Percentiles rank a stretch among this genome's conserved stretches.
Evolutionary conservation across 2,113 vertebrate genomes (phyloP).

Genomic region (Callipepla californica): DNA sequence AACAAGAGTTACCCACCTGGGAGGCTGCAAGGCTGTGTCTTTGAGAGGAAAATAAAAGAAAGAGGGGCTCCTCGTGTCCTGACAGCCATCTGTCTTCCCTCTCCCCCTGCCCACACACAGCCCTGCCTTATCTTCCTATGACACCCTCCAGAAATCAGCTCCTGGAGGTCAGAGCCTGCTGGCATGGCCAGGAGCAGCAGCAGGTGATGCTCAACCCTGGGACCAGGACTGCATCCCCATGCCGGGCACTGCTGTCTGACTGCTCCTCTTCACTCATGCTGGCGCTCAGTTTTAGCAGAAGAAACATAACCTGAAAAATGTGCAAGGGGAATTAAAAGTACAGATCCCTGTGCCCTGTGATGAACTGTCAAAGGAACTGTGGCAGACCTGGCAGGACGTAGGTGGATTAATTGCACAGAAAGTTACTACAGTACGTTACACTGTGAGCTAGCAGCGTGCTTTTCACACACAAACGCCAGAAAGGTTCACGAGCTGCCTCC

Average conservation of each 20-base stretch:
- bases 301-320: neutral
- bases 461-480: neutral
- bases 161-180: neutral
- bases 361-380: neutral
- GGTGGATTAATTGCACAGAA: conserved; percentile 51
- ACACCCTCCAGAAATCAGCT: neutral
- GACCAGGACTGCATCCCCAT: neutral
- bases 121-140: neutral
- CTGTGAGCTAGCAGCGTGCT: neutral
- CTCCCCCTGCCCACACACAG: conserved; percentile 6
- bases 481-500: neutral
- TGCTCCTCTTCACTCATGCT: neutral
- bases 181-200: neutral
- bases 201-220: neutral
- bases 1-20: conserved; percentile 58
- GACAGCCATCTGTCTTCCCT: conserved; percentile 23
- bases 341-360: neutral
- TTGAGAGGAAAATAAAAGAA: neutral
- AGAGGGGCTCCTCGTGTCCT: neutral
- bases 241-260: neutral
- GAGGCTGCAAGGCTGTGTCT: conserved; percentile 41
- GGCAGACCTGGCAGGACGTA: neutral
- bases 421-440: neutral
- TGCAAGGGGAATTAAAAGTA: neutral
- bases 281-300: rapidly evolving